Percentiles rank a stretch among this genome's conserved stretches.
Evolutionary conservation across 2,888 invertebrate genomes (phyloP).

Genomic region (Zootermopsis nevadensis): DNA sequence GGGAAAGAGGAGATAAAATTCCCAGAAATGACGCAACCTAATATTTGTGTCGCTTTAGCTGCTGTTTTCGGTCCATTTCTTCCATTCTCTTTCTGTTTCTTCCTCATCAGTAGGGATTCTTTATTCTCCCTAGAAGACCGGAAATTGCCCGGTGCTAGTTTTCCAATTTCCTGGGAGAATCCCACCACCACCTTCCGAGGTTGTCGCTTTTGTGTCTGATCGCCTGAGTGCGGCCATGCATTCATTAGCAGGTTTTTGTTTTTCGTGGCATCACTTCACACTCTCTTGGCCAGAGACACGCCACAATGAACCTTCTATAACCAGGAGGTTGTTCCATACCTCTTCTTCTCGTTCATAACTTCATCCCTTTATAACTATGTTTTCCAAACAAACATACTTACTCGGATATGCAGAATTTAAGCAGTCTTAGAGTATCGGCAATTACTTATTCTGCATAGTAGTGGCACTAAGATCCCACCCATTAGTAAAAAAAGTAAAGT

Average conservation of each 20-base stretch:
- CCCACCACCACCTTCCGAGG: constrained; percentile 4
- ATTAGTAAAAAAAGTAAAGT: no score
- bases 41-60: not conserved
- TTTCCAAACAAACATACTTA: no score
- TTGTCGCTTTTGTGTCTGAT: constrained; percentile 29
- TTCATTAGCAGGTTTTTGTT: constrained; percentile 42
- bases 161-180: constrained; percentile 41
- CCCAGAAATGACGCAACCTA: constrained; percentile 17
- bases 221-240: constrained; percentile 39
- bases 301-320: not conserved
- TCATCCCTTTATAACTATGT: no score
- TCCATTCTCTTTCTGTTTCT: constrained; percentile 30
- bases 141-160: constrained; percentile 42
- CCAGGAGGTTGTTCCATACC: not conserved
- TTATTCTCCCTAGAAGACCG: constrained; percentile 36
- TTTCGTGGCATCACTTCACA: not conserved
- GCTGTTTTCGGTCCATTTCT: constrained; percentile 36
- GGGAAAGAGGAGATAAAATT: not conserved
- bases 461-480: no score
- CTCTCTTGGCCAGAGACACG: not conserved
- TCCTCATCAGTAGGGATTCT: constrained; percentile 37
- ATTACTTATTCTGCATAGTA: no score
- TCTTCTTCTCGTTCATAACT: not conserved
- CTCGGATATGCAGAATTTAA: no score
- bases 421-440: no score